phyloP scores from a whole-genome alignment of 2,113 vertebrate genomes.

The Aldabrachelys gigantea region DNA sequence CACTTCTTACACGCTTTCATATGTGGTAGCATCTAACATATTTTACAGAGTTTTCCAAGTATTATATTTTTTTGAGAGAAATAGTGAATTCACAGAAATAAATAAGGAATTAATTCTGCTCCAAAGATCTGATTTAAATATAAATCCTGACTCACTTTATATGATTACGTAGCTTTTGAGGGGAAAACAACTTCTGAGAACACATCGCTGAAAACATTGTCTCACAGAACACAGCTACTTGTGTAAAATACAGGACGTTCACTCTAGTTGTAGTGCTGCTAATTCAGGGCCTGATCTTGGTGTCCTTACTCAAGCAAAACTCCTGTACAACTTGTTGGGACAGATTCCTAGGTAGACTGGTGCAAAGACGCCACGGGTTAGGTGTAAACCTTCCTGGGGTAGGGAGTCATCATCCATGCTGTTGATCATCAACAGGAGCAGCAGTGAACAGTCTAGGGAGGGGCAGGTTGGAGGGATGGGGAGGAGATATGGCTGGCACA shows the following conservation, averaged over 20 bases:
- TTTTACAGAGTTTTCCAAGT: background rate
- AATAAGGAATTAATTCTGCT: background rate
- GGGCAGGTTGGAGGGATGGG: background rate
- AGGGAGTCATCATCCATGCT: background rate
- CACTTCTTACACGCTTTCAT: background rate
- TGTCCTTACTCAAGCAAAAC: background rate
- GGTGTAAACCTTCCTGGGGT: background rate
- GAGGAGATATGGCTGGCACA: background rate
- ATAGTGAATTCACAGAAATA: background rate
- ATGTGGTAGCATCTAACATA: background rate
- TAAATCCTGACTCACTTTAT: background rate
- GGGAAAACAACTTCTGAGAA: background rate
- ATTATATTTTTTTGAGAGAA: background rate
- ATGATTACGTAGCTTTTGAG: background rate
- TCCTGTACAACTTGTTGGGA: background rate
- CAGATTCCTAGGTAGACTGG: background rate
- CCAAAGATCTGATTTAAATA: background rate
- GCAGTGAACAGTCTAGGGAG: background rate
- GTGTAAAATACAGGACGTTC: background rate
- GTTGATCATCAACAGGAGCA: background rate
- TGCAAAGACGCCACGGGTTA: background rate
- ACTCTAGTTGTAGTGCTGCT: background rate
- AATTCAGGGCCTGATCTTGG: background rate
- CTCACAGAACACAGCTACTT: background rate
- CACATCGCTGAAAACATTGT: background rate